Percentiles rank a stretch among this genome's conserved stretches.
Evolutionary conservation across 2,113 vertebrate genomes (phyloP).

Genomic region (Tonatia bakeri): DNA sequence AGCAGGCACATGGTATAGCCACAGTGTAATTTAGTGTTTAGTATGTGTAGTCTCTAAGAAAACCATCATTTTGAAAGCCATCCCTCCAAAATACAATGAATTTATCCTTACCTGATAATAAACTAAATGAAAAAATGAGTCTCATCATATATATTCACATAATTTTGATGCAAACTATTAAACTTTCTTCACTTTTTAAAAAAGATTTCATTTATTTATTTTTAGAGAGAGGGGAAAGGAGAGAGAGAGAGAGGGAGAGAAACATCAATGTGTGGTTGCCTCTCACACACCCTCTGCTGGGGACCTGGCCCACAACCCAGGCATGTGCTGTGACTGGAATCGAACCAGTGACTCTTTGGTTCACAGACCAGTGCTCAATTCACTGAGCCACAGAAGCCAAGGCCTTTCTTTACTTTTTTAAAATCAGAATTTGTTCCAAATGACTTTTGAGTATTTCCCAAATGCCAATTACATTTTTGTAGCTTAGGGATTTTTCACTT

Average conservation of each 20-base stretch:
- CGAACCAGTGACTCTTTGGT: too few species aligned
- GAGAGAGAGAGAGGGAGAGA: too few species aligned
- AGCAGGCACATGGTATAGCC: neutral
- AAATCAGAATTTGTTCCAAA: conserved; percentile 7
- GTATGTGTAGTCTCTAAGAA: neutral
- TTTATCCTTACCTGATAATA: neutral
- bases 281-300: too few species aligned
- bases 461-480: neutral
- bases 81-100: neutral
- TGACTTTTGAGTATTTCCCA: neutral
- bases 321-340: too few species aligned
- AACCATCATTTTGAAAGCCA: neutral
- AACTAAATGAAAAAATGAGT: neutral
- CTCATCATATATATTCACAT: neutral
- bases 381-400: too few species aligned
- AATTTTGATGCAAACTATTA: neutral
- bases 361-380: too few species aligned
- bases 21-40: neutral
- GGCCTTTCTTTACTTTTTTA: neutral
- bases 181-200: neutral
- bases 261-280: too few species aligned
- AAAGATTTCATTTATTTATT: neutral
- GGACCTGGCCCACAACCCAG: too few species aligned
- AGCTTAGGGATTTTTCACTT: neutral
- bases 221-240: too few species aligned